Conservation (phyloP, 2,797 vertebrate genomes). For the Neolamprologus multifasciatus region DNA sequence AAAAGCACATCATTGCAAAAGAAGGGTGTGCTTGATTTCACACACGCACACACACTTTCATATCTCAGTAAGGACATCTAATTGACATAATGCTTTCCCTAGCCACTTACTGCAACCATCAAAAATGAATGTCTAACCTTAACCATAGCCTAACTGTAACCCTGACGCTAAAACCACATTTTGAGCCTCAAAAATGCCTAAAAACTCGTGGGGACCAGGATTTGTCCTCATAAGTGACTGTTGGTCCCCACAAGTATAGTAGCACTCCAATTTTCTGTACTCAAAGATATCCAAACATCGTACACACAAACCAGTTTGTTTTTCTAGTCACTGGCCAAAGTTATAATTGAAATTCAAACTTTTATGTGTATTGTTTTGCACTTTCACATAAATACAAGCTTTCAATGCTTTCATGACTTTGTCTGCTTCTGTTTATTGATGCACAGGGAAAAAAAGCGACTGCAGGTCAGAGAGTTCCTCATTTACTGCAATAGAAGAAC, state of each 20-base stretch:
- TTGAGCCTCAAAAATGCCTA: background rate
- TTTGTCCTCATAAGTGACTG: background rate
- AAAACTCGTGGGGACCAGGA: background rate
- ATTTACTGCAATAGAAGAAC: background rate
- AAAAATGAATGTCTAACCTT: background rate
- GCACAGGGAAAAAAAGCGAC: rapidly evolving
- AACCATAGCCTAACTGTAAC: background rate
- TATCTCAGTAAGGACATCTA: background rate
- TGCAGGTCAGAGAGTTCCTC: background rate
- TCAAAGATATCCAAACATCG: background rate
- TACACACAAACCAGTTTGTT: background rate
- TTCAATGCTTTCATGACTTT: background rate
- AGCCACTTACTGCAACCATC: background rate
- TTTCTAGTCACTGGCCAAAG: background rate
- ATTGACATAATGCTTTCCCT: background rate
- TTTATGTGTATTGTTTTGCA: background rate
- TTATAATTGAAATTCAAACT: background rate
- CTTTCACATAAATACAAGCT: background rate
- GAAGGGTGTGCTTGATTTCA: background rate
- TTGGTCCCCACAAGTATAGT: background rate
- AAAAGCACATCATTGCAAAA: background rate
- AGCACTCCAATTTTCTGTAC: background rate
- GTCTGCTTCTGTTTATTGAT: background rate
- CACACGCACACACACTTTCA: background rate
- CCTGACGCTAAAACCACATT: background rate